Evolutionary conservation across 2,113 vertebrate genomes (phyloP).

Genomic region (Butorides virescens): DNA sequence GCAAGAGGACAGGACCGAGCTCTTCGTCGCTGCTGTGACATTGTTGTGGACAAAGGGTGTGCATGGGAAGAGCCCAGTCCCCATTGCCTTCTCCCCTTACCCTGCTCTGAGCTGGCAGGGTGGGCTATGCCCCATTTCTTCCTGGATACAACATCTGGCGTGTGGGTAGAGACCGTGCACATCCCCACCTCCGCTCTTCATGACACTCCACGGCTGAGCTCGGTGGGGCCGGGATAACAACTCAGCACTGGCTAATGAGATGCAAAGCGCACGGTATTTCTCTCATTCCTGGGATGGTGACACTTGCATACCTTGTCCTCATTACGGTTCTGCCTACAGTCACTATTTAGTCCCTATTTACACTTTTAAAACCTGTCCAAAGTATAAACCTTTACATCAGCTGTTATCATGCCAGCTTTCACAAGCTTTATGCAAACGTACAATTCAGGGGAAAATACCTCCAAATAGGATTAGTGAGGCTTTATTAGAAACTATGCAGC

Average conservation of each 20-base stretch:
- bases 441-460: background rate
- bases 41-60: rapidly evolving
- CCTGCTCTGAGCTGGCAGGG: background rate
- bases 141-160: background rate
- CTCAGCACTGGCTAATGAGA: background rate
- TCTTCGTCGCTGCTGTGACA: rapidly evolving
- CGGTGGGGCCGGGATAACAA: rapidly evolving
- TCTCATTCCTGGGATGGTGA: background rate
- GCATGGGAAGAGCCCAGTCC: background rate
- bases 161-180: rapidly evolving
- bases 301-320: background rate
- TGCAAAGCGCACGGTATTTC: background rate
- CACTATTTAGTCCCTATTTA: background rate
- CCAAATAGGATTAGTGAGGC: background rate
- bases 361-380: background rate
- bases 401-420: background rate
- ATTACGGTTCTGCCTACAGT: background rate
- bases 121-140: background rate
- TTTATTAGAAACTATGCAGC: background rate
- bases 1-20: background rate
- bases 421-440: background rate
- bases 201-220: rapidly evolving
- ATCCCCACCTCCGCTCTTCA: background rate
- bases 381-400: background rate
- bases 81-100: background rate